Evolutionary conservation across 1,140 invertebrate genomes (phyloP).

Genomic region (Epicauta chinensis): DNA sequence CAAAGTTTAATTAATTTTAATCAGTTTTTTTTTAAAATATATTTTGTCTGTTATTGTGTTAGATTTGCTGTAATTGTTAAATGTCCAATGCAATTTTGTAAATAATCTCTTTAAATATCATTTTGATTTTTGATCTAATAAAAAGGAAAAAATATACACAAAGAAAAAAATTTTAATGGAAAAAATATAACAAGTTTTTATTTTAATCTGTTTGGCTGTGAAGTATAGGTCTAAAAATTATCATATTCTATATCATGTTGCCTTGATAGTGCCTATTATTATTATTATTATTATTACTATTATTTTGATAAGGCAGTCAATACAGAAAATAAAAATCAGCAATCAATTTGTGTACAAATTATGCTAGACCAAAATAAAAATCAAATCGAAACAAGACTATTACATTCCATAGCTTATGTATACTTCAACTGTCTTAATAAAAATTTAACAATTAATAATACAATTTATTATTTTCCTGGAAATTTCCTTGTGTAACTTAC

Average conservation of each 20-base stretch:
- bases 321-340: constrained; percentile 12
- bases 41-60: background rate
- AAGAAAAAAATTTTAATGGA: constrained; percentile 5
- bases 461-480: background rate
- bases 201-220: constrained; percentile 23
- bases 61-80: constrained; percentile 6
- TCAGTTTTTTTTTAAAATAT: constrained; percentile 1
- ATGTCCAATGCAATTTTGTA: constrained; percentile 8
- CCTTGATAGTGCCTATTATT: constrained; percentile 20
- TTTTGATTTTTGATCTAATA: no score
- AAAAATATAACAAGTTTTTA: constrained; percentile 10
- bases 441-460: constrained; percentile 15
- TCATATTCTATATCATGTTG: constrained; percentile 9
- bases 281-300: constrained; percentile 6
- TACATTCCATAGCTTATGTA: constrained; percentile 16
- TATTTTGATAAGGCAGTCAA: constrained; percentile 10
- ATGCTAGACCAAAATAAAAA: background rate
- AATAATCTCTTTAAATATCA: background rate
- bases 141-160: background rate
- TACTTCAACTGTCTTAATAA: constrained; percentile 14
- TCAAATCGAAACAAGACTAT: constrained; percentile 11
- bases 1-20: background rate
- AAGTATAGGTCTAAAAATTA: constrained; percentile 19
- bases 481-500: no score
- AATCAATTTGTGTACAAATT: constrained; percentile 11